Evolutionary conservation across 2,797 vertebrate species (phyloP), one percentile per base, ranked within the genome.

Genomic region (Passerculus sandwichensis): DNA sequence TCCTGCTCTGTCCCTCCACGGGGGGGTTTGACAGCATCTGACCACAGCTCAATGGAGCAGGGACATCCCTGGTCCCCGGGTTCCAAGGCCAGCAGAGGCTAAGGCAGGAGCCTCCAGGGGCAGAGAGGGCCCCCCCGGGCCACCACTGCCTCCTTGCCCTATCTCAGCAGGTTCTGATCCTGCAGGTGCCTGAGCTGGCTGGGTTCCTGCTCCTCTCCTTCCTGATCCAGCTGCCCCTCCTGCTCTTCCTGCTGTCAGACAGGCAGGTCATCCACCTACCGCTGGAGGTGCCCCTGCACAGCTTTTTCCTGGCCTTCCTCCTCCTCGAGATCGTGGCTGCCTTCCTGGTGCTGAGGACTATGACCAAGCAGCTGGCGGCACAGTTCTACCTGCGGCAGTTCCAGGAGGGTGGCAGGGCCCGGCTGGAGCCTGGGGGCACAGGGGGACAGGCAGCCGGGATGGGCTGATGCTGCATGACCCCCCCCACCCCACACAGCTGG

Each of bases 191-290:
- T 0, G 98, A 98, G 89, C 97, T 99, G 66, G 98, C 99, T 3
- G 98, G 98, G 45, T 99, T 99, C 97, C 98, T 98, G 96, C 97
- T 99, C 47, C 97, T 99, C 91, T 98, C 98, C 69, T 97, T 98
- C 82, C 94, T 98, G 74, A 98, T 99, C 94, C 98, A 99, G 97
- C 97, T 98, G 85, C 99, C 99, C 0, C 95, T 99, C 44, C 92
- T 99, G 86, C 98, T 99, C n/a, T 99, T 99, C 96, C 98, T 99
- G 93, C 95, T 99, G 95, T 98, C 75, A 0, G 99, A 99, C 70
- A 94, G 98, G 78, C 97, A 96, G 25, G 90, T 97, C 72, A 34
- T 98, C 86, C 97, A 97, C 84, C 95, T 98, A 59, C 99, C 98
- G 0, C 97, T 99, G 89, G 99, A 99, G 97, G 91, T 96, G 65